Conservation (phyloP, 2,113 vertebrate genomes). For the Phalacrocorax pelagicus region DNA sequence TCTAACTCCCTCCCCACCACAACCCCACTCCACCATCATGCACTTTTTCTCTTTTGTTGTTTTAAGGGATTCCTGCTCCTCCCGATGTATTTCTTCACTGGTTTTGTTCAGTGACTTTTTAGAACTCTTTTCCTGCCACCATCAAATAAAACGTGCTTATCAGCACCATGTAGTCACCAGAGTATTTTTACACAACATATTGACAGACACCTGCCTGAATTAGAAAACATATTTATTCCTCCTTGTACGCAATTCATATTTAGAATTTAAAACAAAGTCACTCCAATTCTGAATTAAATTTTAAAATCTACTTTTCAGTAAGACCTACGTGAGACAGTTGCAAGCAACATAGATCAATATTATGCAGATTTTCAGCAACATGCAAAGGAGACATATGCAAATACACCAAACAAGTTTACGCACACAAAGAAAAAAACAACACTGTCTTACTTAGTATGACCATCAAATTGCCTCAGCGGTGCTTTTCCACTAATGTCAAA, state of each 20-base stretch:
- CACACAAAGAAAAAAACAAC: rapidly evolving
- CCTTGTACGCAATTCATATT: neutral
- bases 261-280: neutral
- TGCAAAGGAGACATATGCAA: rapidly evolving
- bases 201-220: neutral
- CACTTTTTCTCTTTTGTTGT: neutral
- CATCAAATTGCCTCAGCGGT: slow-evolving; percentile 87
- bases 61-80: neutral
- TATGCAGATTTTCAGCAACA: neutral
- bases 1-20: neutral
- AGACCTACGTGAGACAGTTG: rapidly evolving
- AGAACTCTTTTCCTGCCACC: neutral
- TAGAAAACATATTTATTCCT: neutral
- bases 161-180: rapidly evolving
- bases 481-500: slow-evolving; percentile 87
- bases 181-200: neutral
- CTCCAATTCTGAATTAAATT: neutral
- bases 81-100: rapidly evolving
- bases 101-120: neutral
- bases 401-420: neutral
- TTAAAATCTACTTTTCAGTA: neutral
- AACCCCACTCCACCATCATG: rapidly evolving
- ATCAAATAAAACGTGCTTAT: neutral
- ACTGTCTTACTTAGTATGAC: slow-evolving; percentile 87
- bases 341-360: neutral